A percentile compares a stretch with the other conserved stretches of the same genome.
These are phyloP conservation scores for Scortum barcoo DNA, from an alignment of 2,113 vertebrate genomes.

Conservation along the genomic window DNA sequence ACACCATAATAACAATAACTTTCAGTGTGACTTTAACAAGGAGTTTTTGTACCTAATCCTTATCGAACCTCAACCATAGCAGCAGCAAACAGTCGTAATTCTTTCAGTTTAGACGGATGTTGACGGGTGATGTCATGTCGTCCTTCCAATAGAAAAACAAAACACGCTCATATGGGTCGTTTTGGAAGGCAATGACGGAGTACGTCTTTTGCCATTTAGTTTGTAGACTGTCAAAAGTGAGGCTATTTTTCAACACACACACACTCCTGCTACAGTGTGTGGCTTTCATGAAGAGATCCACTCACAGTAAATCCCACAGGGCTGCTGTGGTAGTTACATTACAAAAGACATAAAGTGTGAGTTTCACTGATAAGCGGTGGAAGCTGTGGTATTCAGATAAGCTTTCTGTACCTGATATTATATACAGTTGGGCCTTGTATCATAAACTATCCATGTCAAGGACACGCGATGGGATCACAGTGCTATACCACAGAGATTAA, in stretches of 20 bases:
- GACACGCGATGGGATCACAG: slow-evolving; percentile 43
- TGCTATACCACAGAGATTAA: slow-evolving; percentile 33
- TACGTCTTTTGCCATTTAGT: no score
- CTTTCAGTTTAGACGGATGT: not conserved
- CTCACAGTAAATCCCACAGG: slow-evolving; percentile 13
- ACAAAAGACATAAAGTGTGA: slow-evolving; percentile 13
- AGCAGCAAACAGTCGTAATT: no score
- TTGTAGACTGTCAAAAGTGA: not conserved
- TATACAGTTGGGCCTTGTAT: slow-evolving; percentile 16
- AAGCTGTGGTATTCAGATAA: slow-evolving; percentile 63
- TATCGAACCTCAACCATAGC: not conserved
- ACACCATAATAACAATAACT: no score
- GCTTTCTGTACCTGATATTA: slow-evolving; percentile 25
- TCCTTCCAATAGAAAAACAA: not conserved
- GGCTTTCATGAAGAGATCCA: not conserved
- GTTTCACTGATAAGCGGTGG: slow-evolving; percentile 43
- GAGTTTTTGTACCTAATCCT: not conserved
- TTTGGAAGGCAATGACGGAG: not conserved
- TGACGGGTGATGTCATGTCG: not conserved
- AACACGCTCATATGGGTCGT: not conserved
- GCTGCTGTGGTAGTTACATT: slow-evolving; percentile 3
- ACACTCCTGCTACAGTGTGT: not conserved
- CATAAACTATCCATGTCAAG: slow-evolving; percentile 45
- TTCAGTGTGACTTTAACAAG: no score
- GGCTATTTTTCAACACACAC: not conserved